Evolutionary conservation across 2,797 vertebrate species (phyloP).

Genomic region (Lacerta viridis): DNA sequence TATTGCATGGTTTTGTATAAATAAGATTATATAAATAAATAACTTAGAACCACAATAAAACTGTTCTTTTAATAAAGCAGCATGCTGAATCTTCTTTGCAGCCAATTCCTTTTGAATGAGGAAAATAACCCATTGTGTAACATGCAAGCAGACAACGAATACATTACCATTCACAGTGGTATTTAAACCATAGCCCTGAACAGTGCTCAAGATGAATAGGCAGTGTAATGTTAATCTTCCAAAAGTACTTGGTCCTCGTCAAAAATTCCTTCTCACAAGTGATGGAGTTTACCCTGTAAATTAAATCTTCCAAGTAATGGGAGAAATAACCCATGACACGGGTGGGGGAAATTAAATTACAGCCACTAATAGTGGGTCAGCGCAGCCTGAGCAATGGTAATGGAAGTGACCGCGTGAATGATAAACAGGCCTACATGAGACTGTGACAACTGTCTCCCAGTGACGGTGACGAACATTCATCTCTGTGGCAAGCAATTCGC

Average conservation of each 20-base stretch:
- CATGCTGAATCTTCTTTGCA: conserved; percentile 28
- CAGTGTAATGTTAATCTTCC: conserved; percentile 75
- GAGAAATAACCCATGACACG: conserved; percentile 85
- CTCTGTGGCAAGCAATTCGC: conserved; percentile 74
- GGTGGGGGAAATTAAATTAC: conserved; percentile 85
- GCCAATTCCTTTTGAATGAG: conserved; percentile 29
- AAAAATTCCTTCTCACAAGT: conserved; percentile 78
- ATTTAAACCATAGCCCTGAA: conserved; percentile 67
- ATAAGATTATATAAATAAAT: too few species aligned
- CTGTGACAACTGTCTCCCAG: conserved; percentile 75
- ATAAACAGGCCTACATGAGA: conserved; percentile 73
- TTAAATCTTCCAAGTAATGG: conserved; percentile 83
- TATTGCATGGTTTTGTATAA: too few species aligned
- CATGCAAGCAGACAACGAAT: conserved; percentile 54
- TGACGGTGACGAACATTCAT: conserved; percentile 75
- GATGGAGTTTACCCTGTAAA: conserved; percentile 82
- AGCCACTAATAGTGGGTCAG: conserved; percentile 84
- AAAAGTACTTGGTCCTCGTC: conserved; percentile 76
- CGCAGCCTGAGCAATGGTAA: conserved; percentile 77
- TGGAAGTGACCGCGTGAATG: conserved; percentile 83
- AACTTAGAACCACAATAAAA: conserved; percentile 2
- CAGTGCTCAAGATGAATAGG: conserved; percentile 78
- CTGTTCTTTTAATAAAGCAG: background rate
- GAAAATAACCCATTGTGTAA: conserved; percentile 62
- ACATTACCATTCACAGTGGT: conserved; percentile 63